phyloP scores from a whole-genome alignment of 2,113 vertebrate genomes.

The Ptilonorhynchus violaceus region DNA sequence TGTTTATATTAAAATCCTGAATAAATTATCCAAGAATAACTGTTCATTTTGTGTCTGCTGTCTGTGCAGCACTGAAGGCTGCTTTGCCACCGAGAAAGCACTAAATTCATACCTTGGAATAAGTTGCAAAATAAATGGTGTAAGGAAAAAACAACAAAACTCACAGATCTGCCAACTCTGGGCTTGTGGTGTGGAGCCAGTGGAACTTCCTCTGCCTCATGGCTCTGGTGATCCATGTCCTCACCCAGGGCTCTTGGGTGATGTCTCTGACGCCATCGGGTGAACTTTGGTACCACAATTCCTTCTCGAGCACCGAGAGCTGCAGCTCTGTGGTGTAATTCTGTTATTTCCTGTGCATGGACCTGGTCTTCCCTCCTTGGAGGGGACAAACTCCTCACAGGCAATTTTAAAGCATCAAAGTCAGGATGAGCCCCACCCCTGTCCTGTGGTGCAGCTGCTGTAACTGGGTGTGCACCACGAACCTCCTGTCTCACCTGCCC shows the following conservation, averaged over 20 bases:
- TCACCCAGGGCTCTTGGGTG: neutral
- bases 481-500: neutral
- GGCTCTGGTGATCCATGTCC: neutral
- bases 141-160: neutral
- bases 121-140: neutral
- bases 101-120: neutral
- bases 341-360: rapidly evolving
- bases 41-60: neutral
- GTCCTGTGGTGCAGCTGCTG: neutral
- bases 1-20: constrained; percentile 98
- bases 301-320: neutral
- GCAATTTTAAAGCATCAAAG: neutral
- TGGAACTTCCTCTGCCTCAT: neutral
- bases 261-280: neutral
- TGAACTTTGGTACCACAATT: neutral
- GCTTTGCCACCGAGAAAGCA: neutral
- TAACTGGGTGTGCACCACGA: rapidly evolving
- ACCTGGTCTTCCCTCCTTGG: neutral
- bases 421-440: neutral
- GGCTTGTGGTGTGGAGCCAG: neutral
- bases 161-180: neutral
- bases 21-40: constrained; percentile 86
- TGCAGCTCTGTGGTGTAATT: neutral
- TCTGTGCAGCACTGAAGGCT: neutral
- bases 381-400: neutral